Base-by-base conservation (phyloP, 1,140 invertebrate genomes). In the Drosophila pectinifera region DNA sequence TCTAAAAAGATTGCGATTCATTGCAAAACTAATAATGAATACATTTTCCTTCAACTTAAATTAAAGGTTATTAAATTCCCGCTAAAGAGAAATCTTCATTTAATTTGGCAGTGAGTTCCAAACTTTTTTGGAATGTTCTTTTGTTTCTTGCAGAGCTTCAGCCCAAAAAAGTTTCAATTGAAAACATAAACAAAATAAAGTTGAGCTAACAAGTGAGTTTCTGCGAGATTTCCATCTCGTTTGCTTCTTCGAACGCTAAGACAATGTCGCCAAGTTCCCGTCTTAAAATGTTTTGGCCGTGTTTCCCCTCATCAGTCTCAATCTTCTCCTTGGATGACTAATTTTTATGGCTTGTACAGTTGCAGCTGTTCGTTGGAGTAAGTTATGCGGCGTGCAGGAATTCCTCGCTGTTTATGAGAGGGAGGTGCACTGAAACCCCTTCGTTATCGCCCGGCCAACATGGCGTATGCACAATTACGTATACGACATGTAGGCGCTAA, bases 391-490 rank as follows among this genome's bases (percentile, higher is more conserved):
- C 67, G 80, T 83, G 76, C 26, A 31, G 59, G 72, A 75, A 83
- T 82, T 69, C 58, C 11, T 11, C 11, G 38, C n/a, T 34, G 11
- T 0, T 4, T 8, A 14, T 20, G 34, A 16, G 14, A 10, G 59
- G 38, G 22, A 10, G 5, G 13, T 18, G 11, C 39, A 13, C 4
- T 43, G 11, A 20, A 16, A 45, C 39, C 57, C 70, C 80, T 63
- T 78, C 67, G 63, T 75, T 55, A 78, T 69, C 58, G 24, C 26
- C 42, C 41, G 59, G 8, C 31, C 68, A 59, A 58, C 59, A 57
- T 64, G 55, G 57, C 53, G 58, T 78, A 77, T 82, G 61, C 56
- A 65, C 70, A 72, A 83, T 83, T 76, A 79, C 80, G 58, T 56
- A 65, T 75, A 73, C 62, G 72, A 75, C 62, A 78, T 72, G 70